A percentile compares a stretch with the other conserved stretches of the same genome.
These are phyloP conservation scores for Plutella xylostella DNA, from an alignment of 2,888 invertebrate species.

Conservation along the genomic window DNA sequence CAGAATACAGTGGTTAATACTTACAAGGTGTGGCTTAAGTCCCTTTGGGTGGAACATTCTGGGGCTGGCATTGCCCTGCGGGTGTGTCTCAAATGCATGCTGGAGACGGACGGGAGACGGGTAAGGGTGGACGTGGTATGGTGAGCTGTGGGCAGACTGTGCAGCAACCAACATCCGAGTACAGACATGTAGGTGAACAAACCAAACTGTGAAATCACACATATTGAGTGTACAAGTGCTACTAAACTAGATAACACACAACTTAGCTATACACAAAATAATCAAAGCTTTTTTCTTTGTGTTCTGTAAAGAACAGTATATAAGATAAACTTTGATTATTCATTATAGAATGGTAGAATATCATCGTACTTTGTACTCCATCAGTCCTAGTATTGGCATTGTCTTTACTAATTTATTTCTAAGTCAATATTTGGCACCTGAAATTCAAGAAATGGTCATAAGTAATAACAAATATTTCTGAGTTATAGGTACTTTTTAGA, in stretches of 20 bases:
- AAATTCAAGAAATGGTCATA: slow-evolving; percentile 1
- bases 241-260: too few relatives aligned
- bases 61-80: slow-evolving; percentile 34
- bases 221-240: background rate
- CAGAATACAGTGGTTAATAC: too few relatives aligned
- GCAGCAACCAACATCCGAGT: slow-evolving; percentile 39
- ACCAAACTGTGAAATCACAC: slow-evolving; percentile 50
- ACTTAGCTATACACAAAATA: too few relatives aligned
- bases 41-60: slow-evolving; percentile 74
- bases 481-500: too few relatives aligned
- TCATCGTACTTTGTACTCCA: too few relatives aligned
- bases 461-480: too few relatives aligned
- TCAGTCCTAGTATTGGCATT: too few relatives aligned
- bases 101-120: slow-evolving; percentile 71
- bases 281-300: too few relatives aligned
- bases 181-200: slow-evolving; percentile 61
- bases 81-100: slow-evolving; percentile 70
- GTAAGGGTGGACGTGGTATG: slow-evolving; percentile 81
- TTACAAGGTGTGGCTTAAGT: slow-evolving; percentile 68
- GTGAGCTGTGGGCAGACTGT: slow-evolving; percentile 74
- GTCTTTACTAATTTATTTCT: too few relatives aligned
- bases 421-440: slow-evolving; percentile 2
- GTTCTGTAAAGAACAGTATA: too few relatives aligned
- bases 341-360: too few relatives aligned
- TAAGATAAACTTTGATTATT: too few relatives aligned